Conservation (phyloP, 2,113 vertebrate genomes). For the Tragelaphus scriptus region DNA sequence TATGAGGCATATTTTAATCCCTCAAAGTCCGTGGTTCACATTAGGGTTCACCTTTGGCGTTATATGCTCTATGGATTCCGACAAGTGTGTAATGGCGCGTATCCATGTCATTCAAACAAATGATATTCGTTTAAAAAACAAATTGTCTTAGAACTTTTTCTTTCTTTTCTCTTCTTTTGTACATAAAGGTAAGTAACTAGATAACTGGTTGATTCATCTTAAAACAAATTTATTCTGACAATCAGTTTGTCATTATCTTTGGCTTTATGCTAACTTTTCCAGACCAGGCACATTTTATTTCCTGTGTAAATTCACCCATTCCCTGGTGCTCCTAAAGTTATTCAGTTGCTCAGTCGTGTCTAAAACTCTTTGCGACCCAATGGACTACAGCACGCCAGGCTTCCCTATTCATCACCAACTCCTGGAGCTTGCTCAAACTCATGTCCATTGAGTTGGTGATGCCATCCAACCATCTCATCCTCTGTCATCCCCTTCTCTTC, state of each 20-base stretch:
- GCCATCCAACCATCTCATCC: background rate
- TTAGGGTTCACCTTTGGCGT: background rate
- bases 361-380: accelerated
- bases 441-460: background rate
- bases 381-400: background rate
- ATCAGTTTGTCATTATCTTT: background rate
- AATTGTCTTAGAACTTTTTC: background rate
- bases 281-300: background rate
- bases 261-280: background rate
- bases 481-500: background rate
- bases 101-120: background rate
- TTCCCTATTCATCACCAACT: background rate
- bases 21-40: background rate
- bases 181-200: background rate
- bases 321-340: background rate
- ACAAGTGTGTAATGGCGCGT: background rate
- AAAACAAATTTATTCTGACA: background rate
- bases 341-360: background rate
- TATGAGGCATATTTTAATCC: background rate
- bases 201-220: background rate
- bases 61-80: background rate
- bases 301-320: background rate
- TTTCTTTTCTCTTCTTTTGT: background rate
- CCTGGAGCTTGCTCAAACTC: background rate
- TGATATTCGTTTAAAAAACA: background rate